Base-by-base conservation (phyloP, 2,888 invertebrate species). In the Cataglyphis albicans region DNA sequence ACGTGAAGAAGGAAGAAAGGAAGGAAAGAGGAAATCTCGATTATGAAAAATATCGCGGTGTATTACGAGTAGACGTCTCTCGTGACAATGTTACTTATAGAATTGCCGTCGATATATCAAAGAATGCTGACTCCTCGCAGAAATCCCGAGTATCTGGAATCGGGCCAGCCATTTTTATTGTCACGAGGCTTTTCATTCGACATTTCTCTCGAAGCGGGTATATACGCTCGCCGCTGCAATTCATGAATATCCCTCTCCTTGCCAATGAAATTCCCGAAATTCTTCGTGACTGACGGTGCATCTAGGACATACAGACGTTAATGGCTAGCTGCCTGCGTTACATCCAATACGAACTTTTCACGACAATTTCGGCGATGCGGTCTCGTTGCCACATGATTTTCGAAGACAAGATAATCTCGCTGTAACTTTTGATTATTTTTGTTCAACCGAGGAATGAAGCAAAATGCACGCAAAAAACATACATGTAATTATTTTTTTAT, bases 91-190 rank as follows among this genome's bases (percentile, higher is more conserved):
- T 82, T 57, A 85, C 84, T 61, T 57, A 32, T 65, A 41, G 84
- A 81, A 85, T 87, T 81, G 74, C 59, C 21, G n/a, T 63, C 82
- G 82, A 85, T 85, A 70, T 85, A 89, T 83, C 81, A 88, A 12
- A 81, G 86, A 88, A 75, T 59, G 87, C 80, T 78, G 83, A 21
- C 75, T 64, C 59, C 84, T 65, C 52, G 86, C 84, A 80, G 89
- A 89, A 88, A 88, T 89, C 78, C 86, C 89, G 80, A 86, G 89
- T 78, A 72, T 85, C 86, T 89, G 89, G 89, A 89, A 86, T 82
- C 88, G 84, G 84, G 89, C 90, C 89, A 89, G 82, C 78, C 78
- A 89, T 89, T 89, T 89, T 89, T 89, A 89, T 89, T 81, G 89
- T 88, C 81, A 68, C 84, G 80, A 73, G 75, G 44, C 84, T 80